A percentile compares a stretch with the other conserved stretches of the same genome.
Evolutionary conservation across 92 coral and sea anemone species (phyloP).

Genomic region (Epizoanthus scotinus): DNA sequence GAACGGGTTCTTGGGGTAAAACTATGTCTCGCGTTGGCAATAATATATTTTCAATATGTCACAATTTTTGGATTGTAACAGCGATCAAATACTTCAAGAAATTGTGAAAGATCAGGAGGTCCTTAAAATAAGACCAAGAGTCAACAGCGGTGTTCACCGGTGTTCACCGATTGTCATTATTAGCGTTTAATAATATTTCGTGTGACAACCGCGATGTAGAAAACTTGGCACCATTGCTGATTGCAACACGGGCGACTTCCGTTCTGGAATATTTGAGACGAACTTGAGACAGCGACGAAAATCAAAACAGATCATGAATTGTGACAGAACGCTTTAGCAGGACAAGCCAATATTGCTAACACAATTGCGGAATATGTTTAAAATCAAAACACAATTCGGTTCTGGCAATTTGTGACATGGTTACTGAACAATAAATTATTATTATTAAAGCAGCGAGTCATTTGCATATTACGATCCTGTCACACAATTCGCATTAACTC

Average conservation of each 20-base stretch:
- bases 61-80: not conserved
- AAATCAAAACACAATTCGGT: slow-evolving; percentile 25
- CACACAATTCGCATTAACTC: slow-evolving; percentile 16
- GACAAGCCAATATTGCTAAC: slow-evolving; percentile 8
- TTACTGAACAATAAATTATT: slow-evolving; percentile 25
- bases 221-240: not conserved
- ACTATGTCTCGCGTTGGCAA: not conserved
- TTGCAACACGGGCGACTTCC: slow-evolving; percentile 34
- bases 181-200: not conserved
- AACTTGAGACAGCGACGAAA: slow-evolving; percentile 37
- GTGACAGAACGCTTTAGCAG: slow-evolving; percentile 44
- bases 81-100: not conserved
- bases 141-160: not conserved
- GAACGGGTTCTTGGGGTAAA: not conserved
- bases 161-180: not conserved
- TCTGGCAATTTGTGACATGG: slow-evolving; percentile 19
- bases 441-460: slow-evolving; percentile 30
- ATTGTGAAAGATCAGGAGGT: not conserved
- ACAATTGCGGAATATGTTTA: slow-evolving; percentile 23
- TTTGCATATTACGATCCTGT: slow-evolving; percentile 18
- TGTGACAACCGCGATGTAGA: slow-evolving; percentile 19
- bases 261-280: slow-evolving; percentile 34
- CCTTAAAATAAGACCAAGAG: not conserved
- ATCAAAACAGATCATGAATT: slow-evolving; percentile 32
- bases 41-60: slow-evolving; percentile 31